Evolutionary conservation across 1,140 invertebrate species (phyloP), one percentile per base, ranked within the genome.

Genomic region (Drosophila rhopaloa): DNA sequence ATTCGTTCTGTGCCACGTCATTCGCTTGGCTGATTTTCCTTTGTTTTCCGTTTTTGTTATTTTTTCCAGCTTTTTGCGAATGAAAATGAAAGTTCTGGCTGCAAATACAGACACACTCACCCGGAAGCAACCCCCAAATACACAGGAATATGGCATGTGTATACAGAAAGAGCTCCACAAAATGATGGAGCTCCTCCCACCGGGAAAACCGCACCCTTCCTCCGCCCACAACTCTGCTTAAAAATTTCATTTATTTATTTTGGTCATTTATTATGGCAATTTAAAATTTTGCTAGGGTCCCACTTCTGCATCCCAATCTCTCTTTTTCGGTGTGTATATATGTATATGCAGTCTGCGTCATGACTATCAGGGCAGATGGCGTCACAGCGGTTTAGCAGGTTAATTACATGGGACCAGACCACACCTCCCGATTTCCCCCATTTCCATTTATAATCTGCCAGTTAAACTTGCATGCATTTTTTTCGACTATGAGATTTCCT

Each of bases 341-440:
- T 70, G 65, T 29, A 35, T 70, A 51, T 66, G 38, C 50, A 71
- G 65, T 72, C 66, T 71, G 65, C 43, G 66, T 58, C 53, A 72
- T 72, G 68, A 72, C 58, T 71, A 58, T 71, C 51, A 72, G 53
- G 65, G 27, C 79, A 51, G 60, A 38, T 59, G 68, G 48, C 84
- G 84, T 88, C 81, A 88, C 85, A 89, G 84, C 73, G 68, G 84
- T 72, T 88, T 89, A 84, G 78, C 84, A 84, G 58, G 76, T 88
- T 86, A 86, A 86, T 86, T 86, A 81, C 79, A 84, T 57, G 67
- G 48, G 47, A 53, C 55, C 63, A 51, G 60, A 70, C 73, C 59
- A 68, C 71, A 29, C 63, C 63, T 40, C 35, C 59, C 40, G 14
- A 35, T 43, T 37, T 37, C 11, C 27, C 11, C 38, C 38, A 13